Evolutionary conservation across 2,797 vertebrate genomes (phyloP).

Genomic region (Delichon dasypus): DNA sequence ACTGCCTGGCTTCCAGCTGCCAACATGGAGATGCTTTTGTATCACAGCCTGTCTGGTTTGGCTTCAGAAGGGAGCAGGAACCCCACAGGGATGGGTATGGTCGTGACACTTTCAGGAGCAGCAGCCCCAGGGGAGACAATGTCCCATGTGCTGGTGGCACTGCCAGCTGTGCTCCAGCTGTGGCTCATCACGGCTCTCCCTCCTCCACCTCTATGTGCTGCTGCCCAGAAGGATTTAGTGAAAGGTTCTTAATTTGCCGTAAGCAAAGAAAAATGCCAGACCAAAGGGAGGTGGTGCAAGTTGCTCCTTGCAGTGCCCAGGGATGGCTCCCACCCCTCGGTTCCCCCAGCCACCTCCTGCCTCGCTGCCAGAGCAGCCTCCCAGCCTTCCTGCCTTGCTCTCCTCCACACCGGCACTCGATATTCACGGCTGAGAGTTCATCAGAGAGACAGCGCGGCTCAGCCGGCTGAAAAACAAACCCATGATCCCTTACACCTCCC

Average conservation of each 20-base stretch:
- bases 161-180: background rate
- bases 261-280: background rate
- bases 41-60: background rate
- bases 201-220: background rate
- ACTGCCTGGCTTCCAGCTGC: background rate
- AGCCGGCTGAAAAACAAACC: conserved; percentile 5
- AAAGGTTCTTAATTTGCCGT: background rate
- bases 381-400: background rate
- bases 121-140: background rate
- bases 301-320: background rate
- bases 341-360: background rate
- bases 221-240: background rate
- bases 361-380: background rate
- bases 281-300: background rate
- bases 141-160: background rate
- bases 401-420: background rate
- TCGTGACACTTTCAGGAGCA: background rate
- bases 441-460: conserved; percentile 47
- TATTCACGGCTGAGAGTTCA: conserved; percentile 48
- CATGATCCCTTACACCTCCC: background rate
- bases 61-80: background rate
- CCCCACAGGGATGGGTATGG: too few species aligned
- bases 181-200: background rate
- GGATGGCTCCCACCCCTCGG: background rate
- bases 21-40: background rate